Conservation (phyloP, 2,113 vertebrate species). For the Halichoerus grypus region DNA sequence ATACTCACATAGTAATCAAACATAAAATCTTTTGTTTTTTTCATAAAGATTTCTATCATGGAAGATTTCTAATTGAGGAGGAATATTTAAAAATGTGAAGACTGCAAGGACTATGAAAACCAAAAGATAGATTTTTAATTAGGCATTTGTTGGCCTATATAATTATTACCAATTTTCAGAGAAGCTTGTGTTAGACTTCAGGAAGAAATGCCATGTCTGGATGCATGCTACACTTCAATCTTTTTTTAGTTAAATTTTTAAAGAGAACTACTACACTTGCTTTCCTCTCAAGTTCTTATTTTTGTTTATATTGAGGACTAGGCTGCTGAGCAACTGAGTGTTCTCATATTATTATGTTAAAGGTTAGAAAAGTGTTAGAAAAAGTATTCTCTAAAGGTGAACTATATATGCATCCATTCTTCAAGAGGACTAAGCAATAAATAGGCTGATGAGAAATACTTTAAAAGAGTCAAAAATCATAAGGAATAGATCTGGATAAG, state of each 20-base stretch:
- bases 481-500: neutral
- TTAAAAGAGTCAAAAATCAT: neutral
- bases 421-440: neutral
- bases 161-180: conserved; percentile 6
- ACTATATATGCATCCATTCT: neutral
- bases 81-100: neutral
- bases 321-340: neutral
- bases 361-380: neutral
- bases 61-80: neutral
- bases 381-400: conserved; percentile 5
- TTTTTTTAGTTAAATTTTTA: neutral
- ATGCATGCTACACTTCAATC: neutral
- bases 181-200: neutral
- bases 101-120: neutral
- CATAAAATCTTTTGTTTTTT: neutral
- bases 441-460: neutral
- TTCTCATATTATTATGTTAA: neutral
- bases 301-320: neutral
- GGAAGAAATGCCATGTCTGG: neutral
- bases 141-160: neutral
- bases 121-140: neutral
- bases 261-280: neutral
- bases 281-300: conserved; percentile 35
- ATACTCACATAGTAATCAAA: neutral
- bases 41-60: neutral